Percentiles rank a stretch among this genome's conserved stretches.
phyloP scores from a whole-genome alignment of 2,797 vertebrate genomes.

The Fistularia tabacaria region DNA sequence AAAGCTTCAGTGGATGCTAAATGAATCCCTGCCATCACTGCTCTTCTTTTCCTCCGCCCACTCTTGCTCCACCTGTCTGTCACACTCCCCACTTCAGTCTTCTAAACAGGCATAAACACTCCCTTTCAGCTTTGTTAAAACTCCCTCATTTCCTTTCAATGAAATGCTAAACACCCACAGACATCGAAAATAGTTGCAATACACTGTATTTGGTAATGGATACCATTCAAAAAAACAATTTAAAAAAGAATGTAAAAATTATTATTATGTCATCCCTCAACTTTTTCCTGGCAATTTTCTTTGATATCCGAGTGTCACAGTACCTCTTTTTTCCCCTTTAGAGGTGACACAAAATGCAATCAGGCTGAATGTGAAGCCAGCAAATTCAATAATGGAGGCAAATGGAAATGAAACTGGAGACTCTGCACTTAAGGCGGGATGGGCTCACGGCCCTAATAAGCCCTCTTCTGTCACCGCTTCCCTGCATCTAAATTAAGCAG shows the following conservation, averaged over 20 bases:
- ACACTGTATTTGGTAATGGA: neutral
- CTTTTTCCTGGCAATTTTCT: conserved; percentile 24
- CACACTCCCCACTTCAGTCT: neutral
- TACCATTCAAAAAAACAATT: neutral
- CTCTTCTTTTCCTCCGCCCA: conserved; percentile 32
- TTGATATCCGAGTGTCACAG: conserved; percentile 23
- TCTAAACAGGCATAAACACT: conserved; percentile 19
- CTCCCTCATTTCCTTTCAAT: neutral
- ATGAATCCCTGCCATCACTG: conserved; percentile 52
- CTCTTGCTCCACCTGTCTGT: conserved; percentile 33
- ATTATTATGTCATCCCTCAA: conserved; percentile 22
- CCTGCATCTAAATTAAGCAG: conserved; percentile 68
- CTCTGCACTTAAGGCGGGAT: conserved; percentile 64
- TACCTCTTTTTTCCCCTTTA: conserved; percentile 43
- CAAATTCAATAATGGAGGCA: conserved; percentile 72
- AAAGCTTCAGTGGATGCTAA: conserved; percentile 42
- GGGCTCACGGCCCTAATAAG: conserved; percentile 63
- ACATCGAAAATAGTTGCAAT: conserved; percentile 13
- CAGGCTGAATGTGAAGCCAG: conserved; percentile 57
- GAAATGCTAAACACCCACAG: conserved; percentile 9
- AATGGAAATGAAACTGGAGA: conserved; percentile 70
- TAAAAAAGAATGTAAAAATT: conserved; percentile 4
- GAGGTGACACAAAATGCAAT: conserved; percentile 74
- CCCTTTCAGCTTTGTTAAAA: neutral
- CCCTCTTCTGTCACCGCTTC: conserved; percentile 62